A percentile compares a stretch with the other conserved stretches of the same genome.
Conservation (phyloP, 2,888 invertebrate species). For the Ophion slaviceki region DNA sequence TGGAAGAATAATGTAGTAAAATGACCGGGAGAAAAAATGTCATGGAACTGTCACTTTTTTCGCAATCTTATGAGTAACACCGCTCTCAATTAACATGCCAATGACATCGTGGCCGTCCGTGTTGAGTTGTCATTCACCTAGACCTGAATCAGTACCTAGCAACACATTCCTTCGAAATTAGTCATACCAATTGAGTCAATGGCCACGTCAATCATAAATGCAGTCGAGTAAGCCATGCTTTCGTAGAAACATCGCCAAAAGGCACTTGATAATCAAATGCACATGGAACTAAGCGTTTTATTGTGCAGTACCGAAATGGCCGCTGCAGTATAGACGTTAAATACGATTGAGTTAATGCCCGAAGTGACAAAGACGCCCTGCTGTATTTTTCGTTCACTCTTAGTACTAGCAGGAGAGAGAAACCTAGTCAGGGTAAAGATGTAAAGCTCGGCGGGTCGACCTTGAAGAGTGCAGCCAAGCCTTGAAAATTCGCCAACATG, state of each 20-base stretch:
- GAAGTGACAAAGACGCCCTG: not conserved
- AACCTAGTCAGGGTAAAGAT: not conserved
- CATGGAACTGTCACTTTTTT: not conserved
- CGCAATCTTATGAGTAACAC: not conserved
- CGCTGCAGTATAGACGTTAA: not conserved
- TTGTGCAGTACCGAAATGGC: no score
- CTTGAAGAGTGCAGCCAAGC: constrained; percentile 59
- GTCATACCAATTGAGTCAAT: not conserved
- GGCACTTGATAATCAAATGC: no score
- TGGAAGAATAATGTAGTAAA: not conserved
- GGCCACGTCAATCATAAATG: not conserved
- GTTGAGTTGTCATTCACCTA: not conserved
- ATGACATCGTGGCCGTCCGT: not conserved
- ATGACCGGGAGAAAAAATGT: not conserved
- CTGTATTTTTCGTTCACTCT: not conserved
- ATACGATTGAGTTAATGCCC: not conserved
- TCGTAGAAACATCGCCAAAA: not conserved
- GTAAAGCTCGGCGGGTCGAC: constrained; percentile 48
- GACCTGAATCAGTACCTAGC: not conserved
- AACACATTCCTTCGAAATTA: not conserved
- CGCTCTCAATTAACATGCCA: not conserved
- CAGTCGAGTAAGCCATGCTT: not conserved
- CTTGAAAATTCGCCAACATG: constrained; percentile 61
- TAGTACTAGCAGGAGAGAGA: not conserved
- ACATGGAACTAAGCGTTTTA: no score